Evolutionary conservation across 1,140 invertebrate species (phyloP).

Genomic region (Magallana angulata): DNA sequence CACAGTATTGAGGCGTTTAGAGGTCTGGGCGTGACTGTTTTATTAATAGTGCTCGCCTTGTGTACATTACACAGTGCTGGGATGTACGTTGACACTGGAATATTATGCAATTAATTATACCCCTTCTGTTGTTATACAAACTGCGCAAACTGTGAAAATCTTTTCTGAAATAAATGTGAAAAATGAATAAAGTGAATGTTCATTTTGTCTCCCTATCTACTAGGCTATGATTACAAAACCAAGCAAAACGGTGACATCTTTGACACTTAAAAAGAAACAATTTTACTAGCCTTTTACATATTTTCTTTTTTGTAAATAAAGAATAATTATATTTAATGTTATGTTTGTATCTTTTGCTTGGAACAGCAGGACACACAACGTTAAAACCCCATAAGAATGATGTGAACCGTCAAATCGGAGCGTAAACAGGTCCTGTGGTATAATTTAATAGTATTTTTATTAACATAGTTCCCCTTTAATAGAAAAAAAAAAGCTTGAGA

Average conservation of each 20-base stretch:
- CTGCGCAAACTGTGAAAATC: not conserved
- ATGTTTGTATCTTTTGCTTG: conserved; percentile 1
- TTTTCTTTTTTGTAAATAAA: not conserved
- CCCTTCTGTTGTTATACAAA: not conserved
- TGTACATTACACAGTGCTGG: not conserved
- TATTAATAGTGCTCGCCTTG: not conserved
- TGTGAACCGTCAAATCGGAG: no score
- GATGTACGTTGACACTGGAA: not conserved
- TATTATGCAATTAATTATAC: conserved; percentile 37
- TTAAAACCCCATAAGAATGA: no score
- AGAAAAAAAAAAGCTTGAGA: no score
- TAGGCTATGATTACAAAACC: not conserved
- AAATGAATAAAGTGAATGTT: not conserved
- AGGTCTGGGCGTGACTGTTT: not conserved
- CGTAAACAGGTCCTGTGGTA: no score
- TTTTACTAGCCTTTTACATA: not conserved
- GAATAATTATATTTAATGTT: not conserved
- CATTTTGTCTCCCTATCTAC: not conserved
- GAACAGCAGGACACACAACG: not conserved
- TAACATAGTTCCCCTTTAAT: no score
- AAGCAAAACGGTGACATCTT: conserved; percentile 11
- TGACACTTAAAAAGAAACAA: conserved; percentile 24
- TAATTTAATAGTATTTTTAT: no score
- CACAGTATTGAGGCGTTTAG: not conserved
- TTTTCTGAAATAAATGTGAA: not conserved